Evolutionary conservation across 2,888 invertebrate genomes (phyloP).

Genomic region (Sylvicola cinctus): DNA sequence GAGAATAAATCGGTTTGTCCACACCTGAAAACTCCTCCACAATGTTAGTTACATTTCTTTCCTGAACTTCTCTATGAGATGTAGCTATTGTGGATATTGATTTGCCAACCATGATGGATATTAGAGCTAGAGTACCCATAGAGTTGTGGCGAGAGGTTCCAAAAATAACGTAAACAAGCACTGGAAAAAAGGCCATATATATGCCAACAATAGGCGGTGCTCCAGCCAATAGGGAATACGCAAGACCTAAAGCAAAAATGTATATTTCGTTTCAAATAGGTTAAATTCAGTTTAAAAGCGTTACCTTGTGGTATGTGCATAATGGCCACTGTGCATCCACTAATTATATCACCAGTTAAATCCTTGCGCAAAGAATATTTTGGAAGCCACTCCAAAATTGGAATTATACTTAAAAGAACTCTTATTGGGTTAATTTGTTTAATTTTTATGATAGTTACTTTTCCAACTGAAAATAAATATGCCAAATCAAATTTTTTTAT

Average conservation of each 20-base stretch:
- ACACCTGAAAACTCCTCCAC: no score
- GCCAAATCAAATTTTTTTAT: not conserved
- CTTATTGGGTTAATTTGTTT: slow-evolving; percentile 5
- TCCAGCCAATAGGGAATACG: slow-evolving; percentile 52
- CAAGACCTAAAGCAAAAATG: no score
- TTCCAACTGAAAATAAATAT: not conserved
- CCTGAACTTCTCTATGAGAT: no score
- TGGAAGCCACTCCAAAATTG: slow-evolving; percentile 43
- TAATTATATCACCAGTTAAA: slow-evolving; percentile 51
- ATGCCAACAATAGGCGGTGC: slow-evolving; percentile 55
- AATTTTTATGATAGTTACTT: slow-evolving; percentile 1
- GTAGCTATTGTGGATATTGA: slow-evolving; percentile 29
- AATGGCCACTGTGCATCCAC: slow-evolving; percentile 71
- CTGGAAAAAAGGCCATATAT: slow-evolving; percentile 86
- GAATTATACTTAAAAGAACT: slow-evolving; percentile 24
- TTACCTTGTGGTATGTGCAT: slow-evolving; percentile 81
- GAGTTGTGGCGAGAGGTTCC: slow-evolving; percentile 81
- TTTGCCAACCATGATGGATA: slow-evolving; percentile 80
- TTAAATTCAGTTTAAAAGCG: slow-evolving; percentile 5
- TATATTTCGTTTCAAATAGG: no score
- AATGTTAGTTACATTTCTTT: not conserved
- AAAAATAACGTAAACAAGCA: slow-evolving; percentile 64
- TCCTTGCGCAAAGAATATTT: slow-evolving; percentile 37
- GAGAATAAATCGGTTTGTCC: no score
- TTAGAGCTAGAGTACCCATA: slow-evolving; percentile 77